These are phyloP conservation scores for Planiliza haematocheilus DNA, from an alignment of 2,113 vertebrate genomes.

Conservation along the genomic window DNA sequence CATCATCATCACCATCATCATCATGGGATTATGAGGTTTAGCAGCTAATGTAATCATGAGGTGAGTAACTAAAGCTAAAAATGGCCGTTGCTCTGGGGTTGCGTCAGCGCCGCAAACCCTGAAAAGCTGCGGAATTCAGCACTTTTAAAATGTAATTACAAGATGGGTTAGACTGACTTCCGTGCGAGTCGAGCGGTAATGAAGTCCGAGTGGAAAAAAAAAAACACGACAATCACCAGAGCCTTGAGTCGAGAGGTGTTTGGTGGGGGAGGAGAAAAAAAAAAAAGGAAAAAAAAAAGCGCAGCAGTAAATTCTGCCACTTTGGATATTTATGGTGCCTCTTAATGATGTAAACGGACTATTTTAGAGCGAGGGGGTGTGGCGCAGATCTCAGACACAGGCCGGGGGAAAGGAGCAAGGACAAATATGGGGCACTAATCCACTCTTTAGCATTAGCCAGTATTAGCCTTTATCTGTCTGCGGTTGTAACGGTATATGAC, in stretches of 20 bases:
- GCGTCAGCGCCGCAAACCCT: constrained; percentile 25
- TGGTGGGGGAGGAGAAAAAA: too few species aligned
- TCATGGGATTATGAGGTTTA: constrained; percentile 31
- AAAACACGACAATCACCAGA: neutral
- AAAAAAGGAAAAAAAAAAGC: too few species aligned
- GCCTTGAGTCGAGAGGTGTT: neutral
- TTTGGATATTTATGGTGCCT: constrained; percentile 4
- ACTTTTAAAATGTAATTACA: constrained; percentile 1
- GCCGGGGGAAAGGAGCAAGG: constrained; percentile 44
- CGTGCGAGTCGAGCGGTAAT: neutral
- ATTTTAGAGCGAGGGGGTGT: constrained; percentile 10
- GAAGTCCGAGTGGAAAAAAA: neutral
- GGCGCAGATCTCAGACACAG: constrained; percentile 1
- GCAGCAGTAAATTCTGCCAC: neutral
- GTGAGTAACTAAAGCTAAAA: constrained; percentile 13
- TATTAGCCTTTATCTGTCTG: constrained; percentile 64
- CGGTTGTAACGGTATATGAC: constrained; percentile 40
- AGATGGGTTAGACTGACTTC: constrained; percentile 5
- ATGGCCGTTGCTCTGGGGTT: neutral
- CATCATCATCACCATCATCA: constrained; percentile 8
- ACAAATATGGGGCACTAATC: constrained; percentile 70
- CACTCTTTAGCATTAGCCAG: constrained; percentile 61
- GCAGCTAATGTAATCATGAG: constrained; percentile 8
- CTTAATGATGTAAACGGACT: neutral
- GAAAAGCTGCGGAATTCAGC: neutral